Percentiles rank a stretch among this genome's conserved stretches.
phyloP scores from a whole-genome alignment of 2,888 invertebrate genomes.

The Sphaeridia pumilis region DNA sequence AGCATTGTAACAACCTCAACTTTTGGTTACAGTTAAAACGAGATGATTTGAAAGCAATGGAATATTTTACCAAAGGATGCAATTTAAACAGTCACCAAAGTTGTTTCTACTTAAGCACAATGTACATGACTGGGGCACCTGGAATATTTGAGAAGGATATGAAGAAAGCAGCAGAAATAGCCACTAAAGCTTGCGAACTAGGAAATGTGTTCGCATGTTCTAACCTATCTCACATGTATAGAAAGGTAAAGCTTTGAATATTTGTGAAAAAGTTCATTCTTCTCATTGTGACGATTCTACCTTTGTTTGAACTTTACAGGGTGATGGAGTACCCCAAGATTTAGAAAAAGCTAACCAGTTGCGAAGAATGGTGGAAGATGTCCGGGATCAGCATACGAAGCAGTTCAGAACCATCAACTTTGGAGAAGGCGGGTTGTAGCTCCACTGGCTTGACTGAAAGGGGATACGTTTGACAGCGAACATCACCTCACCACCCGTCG shows the following conservation, averaged over 20 bases:
- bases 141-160: slow-evolving; percentile 50
- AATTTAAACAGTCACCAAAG: slow-evolving; percentile 50
- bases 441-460: too few relatives aligned
- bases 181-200: slow-evolving; percentile 66
- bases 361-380: slow-evolving; percentile 55
- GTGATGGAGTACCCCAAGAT: slow-evolving; percentile 69
- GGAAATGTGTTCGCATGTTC: slow-evolving; percentile 80
- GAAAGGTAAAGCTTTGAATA: slow-evolving; percentile 40
- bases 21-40: slow-evolving; percentile 17
- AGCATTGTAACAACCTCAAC: not conserved
- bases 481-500: too few relatives aligned
- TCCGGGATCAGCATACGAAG: slow-evolving; percentile 55
- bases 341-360: slow-evolving; percentile 57
- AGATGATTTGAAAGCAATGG: slow-evolving; percentile 41
- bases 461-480: too few relatives aligned
- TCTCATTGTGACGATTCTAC: slow-evolving; percentile 8
- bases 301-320: slow-evolving; percentile 38
- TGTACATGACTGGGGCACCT: slow-evolving; percentile 63
- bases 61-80: slow-evolving; percentile 47
- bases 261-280: not conserved
- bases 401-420: slow-evolving; percentile 42
- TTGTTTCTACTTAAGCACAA: slow-evolving; percentile 67
- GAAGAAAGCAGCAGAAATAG: slow-evolving; percentile 64
- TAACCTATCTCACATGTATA: slow-evolving; percentile 78
- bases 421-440: slow-evolving; percentile 43